Evolutionary conservation across 2,888 invertebrate genomes (phyloP), one percentile per base, ranked within the genome.

Genomic region (Gymnoscelis rufifasciata): DNA sequence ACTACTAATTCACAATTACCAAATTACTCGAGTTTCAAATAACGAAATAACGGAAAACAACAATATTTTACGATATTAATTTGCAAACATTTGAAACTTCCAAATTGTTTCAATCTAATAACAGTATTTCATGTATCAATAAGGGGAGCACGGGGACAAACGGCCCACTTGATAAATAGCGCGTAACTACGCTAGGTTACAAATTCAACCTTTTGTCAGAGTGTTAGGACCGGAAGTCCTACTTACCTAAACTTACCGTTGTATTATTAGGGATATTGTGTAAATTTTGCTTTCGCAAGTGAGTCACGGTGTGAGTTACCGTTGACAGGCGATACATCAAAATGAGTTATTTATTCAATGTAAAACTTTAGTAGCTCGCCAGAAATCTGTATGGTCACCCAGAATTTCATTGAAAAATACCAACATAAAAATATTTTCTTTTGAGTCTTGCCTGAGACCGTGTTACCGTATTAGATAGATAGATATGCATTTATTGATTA

Each of bases 121-220:
- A 39, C 52, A 33, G 64, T 68, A 62, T 63, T 47, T 52, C 55
- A 54, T 61, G 55, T 58, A 56, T 54, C 52, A 54, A 65, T 59
- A 61, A 56, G 56, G 61, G 64, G 62, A 57, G 57, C 47, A 23
- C 60, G 61, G 64, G 62, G 60, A 62, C 54, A 62, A 45, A 66
- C 52, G 66, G 65, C 59, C 63, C 69, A 59, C 60, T 65, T 77
- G 78, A 78, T 72, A 76, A 74, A 81, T 75, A 70, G 68, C 60
- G 65, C 66, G 69, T 66, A 72, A 69, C 71, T 71, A 74, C 74
- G 77, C 75, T 71, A 69, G 66, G 72, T 68, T 71, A 74, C 76
- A 74, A 75, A 71, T 65, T 66, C 63, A 68, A 66, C 72, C 71
- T 65, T 75, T 74, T 73, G 74, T 73, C 64, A 57, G 52, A 59